Conservation (phyloP, 2,113 vertebrate genomes). For the Calidris pygmaea region DNA sequence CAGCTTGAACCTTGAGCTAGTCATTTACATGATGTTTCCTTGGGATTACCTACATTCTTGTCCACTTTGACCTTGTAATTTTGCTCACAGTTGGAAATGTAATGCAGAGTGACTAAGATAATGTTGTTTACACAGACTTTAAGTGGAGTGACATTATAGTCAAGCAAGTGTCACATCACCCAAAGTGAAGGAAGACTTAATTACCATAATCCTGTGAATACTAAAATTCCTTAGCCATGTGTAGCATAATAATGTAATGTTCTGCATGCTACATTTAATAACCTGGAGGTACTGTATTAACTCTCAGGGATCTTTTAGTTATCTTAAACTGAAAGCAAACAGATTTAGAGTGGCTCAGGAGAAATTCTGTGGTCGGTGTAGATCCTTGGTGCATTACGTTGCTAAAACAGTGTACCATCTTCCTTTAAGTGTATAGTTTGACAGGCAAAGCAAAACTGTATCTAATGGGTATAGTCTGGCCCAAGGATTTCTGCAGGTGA, state of each 20-base stretch:
- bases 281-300: constrained; percentile 49
- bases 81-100: constrained; percentile 80
- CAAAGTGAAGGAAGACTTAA: constrained; percentile 83
- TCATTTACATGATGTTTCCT: constrained; percentile 77
- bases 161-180: constrained; percentile 83
- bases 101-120: constrained; percentile 83
- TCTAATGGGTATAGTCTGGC: background rate
- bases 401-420: background rate
- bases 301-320: background rate
- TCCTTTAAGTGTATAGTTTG: background rate
- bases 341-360: background rate
- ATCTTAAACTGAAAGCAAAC: constrained; percentile 9
- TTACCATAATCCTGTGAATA: constrained; percentile 84
- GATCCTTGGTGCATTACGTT: background rate
- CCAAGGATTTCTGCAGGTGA: constrained; percentile 19
- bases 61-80: constrained; percentile 84
- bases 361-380: background rate
- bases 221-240: constrained; percentile 80
- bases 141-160: constrained; percentile 88
- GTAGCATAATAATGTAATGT: constrained; percentile 81
- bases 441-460: background rate
- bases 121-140: constrained; percentile 89
- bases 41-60: constrained; percentile 76
- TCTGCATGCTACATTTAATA: constrained; percentile 71
- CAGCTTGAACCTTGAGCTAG: constrained; percentile 60